phyloP scores from a whole-genome alignment of 2,113 vertebrate species.

The Alethe diademata region DNA sequence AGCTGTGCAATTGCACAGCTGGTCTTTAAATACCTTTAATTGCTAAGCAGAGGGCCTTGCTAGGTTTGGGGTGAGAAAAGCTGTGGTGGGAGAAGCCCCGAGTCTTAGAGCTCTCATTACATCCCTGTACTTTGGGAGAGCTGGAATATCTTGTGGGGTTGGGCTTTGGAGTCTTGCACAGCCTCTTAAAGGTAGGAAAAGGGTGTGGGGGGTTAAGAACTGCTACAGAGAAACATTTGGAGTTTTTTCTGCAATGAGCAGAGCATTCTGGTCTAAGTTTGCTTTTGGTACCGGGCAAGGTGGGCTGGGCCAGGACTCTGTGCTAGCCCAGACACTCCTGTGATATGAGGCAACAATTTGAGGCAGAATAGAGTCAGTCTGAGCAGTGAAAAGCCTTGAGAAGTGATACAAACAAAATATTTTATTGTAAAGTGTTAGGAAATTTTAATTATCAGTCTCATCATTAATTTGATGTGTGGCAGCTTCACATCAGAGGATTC shows the following conservation, averaged over 20 bases:
- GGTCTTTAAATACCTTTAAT: neutral
- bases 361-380: neutral
- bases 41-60: neutral
- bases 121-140: neutral
- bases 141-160: rapidly evolving
- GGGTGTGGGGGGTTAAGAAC: neutral
- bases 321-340: neutral
- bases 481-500: neutral
- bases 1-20: neutral
- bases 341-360: neutral
- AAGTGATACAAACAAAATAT: neutral
- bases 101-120: rapidly evolving
- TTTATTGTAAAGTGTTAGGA: neutral
- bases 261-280: neutral
- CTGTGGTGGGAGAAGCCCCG: neutral
- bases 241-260: neutral
- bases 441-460: neutral
- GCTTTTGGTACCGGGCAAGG: neutral
- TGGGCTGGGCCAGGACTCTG: neutral
- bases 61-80: neutral
- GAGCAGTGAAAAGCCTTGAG: neutral
- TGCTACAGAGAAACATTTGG: neutral
- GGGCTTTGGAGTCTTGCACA: rapidly evolving
- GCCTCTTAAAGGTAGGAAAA: neutral
- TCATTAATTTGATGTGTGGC: neutral